Base-by-base conservation (phyloP, 1,140 invertebrate species). In the Tigriopus japonicus region DNA sequence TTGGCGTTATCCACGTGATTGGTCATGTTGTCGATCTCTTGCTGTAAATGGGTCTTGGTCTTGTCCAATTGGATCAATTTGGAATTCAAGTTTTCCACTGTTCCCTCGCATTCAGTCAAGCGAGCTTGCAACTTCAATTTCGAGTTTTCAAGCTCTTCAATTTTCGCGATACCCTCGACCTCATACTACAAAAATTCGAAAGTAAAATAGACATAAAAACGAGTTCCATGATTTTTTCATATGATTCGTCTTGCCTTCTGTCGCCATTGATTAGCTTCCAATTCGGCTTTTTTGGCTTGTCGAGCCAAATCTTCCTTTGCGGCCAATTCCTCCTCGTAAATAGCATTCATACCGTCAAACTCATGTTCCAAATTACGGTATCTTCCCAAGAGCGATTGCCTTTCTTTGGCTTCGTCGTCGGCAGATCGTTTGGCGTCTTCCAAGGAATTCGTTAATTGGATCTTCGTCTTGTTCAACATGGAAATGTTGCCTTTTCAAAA, bases 281-380 rank as follows among this genome's bases (percentile, higher is more conserved):
- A n/a, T 24, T 55, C 53, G 23, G 28, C 53, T 24, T 55, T 55
- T 24, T 24, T n/a, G 28, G n/a, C 15, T 15, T 15, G 21, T 15
- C 53, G 3, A 15, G n/a, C 53, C 28, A 24, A 10, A 24, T 23
- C 21, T 24, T 55, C 53, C 23, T 24, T 55, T 2, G 28, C 3
- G 15, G 23, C 28, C 28, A 19, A 15, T 40, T 24, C 53, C 24
- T 55, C 58, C 42, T 59, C 58, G 15, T 52, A 49, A 15, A 59
- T 28, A 17, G 58, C 95, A 66, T 91, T 84, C 70, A 96, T 82
- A 78, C 89, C 87, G 74, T 98, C 94, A 70, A 97, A 76, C 73
- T 98, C 94, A 78, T 96, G 88, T 74, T 94, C 90, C 73, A 97
- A 76, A 78, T 96, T 98, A 72, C 89, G 85, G 86, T 89, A 92